Evolutionary conservation across 2,113 vertebrate genomes (phyloP), one percentile per base, ranked within the genome.

Genomic region (Crocuta crocuta): DNA sequence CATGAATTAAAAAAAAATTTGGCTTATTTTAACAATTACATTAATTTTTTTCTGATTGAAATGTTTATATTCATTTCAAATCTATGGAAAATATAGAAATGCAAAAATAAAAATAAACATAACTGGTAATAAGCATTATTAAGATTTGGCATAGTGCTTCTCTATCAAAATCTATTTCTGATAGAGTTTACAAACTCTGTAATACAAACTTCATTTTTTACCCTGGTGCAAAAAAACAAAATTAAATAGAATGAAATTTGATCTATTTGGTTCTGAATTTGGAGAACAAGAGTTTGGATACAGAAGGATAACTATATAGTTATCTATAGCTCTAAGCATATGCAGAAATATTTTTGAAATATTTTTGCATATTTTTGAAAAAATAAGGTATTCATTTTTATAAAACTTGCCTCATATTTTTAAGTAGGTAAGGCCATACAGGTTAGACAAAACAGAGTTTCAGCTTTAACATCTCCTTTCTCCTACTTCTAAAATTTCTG

Each of bases 51-150:
- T 16, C 70, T 13, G 33, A 78, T 61, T 79, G 55, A 13, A 87
- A 96, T 23, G 7, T n/a, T 83, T 70, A 70, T 13, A 76, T 65
- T 71, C 33, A 68, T 68, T 88, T 97, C 55, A 89, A 88, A 79
- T 58, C 50, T 35, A 94, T 50, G 74, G 39, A 94, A 90, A 79
- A 76, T 10, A 61, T 0, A 58, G 10, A 87, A 78, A 15, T 45
- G 53, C 65, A 91, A 88, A 74, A n/a, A 89, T 87, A n/a, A 81
- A 70, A 89, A 91, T 80, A 74, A 86, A 63, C 10, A 83, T 21
- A 70, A 68, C 1, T 39, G 28, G 35, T 33, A 82, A 82, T 4
- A 84, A 71, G 12, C 12, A 91, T 53, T 53, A 39, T 23, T 39
- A 86, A 70, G 65, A 95, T 26, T 35, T 10, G 76, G 10, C 17